A percentile compares a stretch with the other conserved stretches of the same genome.
Conservation (phyloP, 1,140 invertebrate species). For the Halictus rubicundus region DNA sequence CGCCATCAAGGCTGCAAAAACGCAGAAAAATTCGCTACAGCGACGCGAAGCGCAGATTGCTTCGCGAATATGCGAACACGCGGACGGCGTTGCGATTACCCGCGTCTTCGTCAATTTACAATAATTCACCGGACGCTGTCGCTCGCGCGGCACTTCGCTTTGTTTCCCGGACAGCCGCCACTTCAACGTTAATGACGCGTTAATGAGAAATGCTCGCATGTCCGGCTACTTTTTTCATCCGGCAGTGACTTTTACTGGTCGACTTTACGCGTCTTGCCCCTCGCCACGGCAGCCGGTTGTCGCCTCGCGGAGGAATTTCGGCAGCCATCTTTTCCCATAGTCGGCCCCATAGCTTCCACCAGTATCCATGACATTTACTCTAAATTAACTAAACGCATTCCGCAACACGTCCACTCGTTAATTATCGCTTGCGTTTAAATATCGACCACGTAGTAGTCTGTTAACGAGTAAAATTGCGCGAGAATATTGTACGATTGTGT, state of each 20-base stretch:
- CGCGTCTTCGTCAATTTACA: not conserved
- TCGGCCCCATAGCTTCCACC: slow-evolving; percentile 2
- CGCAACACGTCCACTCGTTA: not conserved
- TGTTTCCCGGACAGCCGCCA: not conserved
- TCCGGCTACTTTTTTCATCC: slow-evolving; percentile 36
- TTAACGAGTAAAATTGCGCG: no score
- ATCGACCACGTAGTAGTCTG: not conserved
- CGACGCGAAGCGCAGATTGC: not conserved
- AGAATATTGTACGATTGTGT: not conserved
- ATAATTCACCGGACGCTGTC: not conserved
- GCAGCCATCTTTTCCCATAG: slow-evolving; percentile 14
- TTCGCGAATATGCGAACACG: not conserved
- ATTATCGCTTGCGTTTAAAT: not conserved
- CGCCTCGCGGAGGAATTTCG: not conserved
- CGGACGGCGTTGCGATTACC: slow-evolving; percentile 34
- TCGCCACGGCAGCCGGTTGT: slow-evolving; percentile 3
- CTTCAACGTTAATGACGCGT: slow-evolving; percentile 57
- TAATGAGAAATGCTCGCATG: slow-evolving; percentile 54
- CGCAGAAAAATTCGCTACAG: not conserved
- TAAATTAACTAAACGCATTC: slow-evolving; percentile 29
- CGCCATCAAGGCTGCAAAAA: not conserved
- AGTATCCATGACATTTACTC: slow-evolving; percentile 24
- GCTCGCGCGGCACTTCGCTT: not conserved
- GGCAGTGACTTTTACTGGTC: slow-evolving; percentile 42
- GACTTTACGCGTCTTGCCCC: slow-evolving; percentile 37